These are phyloP conservation scores for Orius insidiosus DNA, from an alignment of 1,140 invertebrate species.

Conservation along the genomic window DNA sequence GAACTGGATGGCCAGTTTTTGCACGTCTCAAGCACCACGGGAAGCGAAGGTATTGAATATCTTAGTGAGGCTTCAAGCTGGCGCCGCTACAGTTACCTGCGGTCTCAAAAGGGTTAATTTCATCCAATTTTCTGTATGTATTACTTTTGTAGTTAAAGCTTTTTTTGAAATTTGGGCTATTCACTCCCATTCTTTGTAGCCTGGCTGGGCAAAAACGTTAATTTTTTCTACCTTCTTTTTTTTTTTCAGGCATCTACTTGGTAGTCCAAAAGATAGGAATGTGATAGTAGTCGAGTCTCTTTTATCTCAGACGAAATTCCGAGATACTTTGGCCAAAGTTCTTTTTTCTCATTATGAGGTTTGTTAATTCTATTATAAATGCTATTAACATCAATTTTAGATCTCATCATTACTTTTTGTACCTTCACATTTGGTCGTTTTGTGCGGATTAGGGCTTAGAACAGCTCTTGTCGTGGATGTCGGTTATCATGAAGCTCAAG, in stretches of 20 bases:
- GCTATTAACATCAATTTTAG: constrained; percentile 22
- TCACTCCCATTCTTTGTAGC: too few species aligned
- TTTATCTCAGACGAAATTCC: constrained; percentile 57
- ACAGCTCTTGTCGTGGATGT: constrained; percentile 72
- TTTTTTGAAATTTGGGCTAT: too few species aligned
- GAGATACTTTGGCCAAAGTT: constrained; percentile 77
- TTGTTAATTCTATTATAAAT: constrained; percentile 23
- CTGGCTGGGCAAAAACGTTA: too few species aligned
- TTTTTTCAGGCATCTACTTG: constrained; percentile 53
- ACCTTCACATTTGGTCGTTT: constrained; percentile 60
- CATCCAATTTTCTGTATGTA: too few species aligned
- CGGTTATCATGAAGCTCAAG: constrained; percentile 63
- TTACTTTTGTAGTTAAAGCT: too few species aligned
- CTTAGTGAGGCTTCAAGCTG: too few species aligned
- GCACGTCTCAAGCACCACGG: too few species aligned
- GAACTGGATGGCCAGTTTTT: too few species aligned
- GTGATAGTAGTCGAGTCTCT: constrained; percentile 83
- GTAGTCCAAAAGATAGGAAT: constrained; percentile 83
- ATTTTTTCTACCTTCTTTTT: too few species aligned
- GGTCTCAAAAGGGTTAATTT: too few species aligned
- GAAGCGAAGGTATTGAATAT: too few species aligned
- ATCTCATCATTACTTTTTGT: constrained; percentile 50
- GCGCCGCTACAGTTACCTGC: too few species aligned
- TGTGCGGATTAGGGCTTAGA: constrained; percentile 55
- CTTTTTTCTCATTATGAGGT: constrained; percentile 88